Evolutionary conservation across 2,888 invertebrate species (phyloP).

Genomic region (Andrena bicolor): DNA sequence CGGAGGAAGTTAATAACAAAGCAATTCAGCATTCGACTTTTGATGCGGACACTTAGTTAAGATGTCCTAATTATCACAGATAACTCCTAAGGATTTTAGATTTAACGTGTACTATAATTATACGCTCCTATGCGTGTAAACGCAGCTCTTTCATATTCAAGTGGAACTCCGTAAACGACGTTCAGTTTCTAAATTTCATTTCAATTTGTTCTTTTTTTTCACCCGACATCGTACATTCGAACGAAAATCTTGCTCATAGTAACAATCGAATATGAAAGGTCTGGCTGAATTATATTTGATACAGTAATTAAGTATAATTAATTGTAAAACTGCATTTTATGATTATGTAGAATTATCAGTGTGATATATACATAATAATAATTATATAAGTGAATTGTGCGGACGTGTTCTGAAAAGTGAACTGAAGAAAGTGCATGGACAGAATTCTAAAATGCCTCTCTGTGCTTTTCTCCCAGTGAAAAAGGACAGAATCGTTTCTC

Average conservation of each 20-base stretch:
- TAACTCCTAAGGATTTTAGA: constrained; percentile 44
- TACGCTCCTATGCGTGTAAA: constrained; percentile 14
- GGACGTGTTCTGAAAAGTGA: constrained; percentile 58
- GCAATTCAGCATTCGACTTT: constrained; percentile 51
- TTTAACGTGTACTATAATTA: constrained; percentile 48
- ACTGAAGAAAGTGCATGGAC: constrained; percentile 54
- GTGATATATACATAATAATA: constrained; percentile 58
- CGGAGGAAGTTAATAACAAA: background rate
- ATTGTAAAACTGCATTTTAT: constrained; percentile 60
- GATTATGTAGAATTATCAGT: constrained; percentile 58
- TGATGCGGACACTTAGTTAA: constrained; percentile 39
- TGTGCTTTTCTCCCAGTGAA: constrained; percentile 57
- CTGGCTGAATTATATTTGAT: constrained; percentile 54
- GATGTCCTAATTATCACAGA: constrained; percentile 38
- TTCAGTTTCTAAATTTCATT: constrained; percentile 9
- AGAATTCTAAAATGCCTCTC: constrained; percentile 37
- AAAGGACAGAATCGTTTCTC: constrained; percentile 43
- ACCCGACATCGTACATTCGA: background rate
- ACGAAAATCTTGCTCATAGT: constrained; percentile 2
- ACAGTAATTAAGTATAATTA: constrained; percentile 56
- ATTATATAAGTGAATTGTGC: constrained; percentile 58
- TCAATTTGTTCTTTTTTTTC: background rate
- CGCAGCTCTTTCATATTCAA: constrained; percentile 55
- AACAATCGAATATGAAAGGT: constrained; percentile 46
- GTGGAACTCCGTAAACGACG: background rate